Evolutionary conservation across 2,113 vertebrate genomes (phyloP).

Genomic region (Chlorodrepanis virens): DNA sequence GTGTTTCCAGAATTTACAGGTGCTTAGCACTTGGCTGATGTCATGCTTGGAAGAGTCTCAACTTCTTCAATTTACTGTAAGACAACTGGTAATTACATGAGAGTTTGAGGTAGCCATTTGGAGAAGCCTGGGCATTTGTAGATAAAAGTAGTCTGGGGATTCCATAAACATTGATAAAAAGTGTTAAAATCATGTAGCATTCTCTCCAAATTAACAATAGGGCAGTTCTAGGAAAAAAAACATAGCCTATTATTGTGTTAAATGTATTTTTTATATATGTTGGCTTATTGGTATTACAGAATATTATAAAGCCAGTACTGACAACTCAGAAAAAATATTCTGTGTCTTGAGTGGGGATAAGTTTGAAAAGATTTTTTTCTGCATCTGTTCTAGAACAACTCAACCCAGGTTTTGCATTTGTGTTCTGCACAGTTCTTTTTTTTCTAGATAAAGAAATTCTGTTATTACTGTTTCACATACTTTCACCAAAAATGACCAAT

Average conservation of each 20-base stretch:
- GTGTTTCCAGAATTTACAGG: background rate
- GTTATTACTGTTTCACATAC: background rate
- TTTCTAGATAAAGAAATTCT: background rate
- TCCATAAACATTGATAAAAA: background rate
- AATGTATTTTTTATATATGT: background rate
- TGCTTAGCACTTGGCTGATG: conserved; percentile 30
- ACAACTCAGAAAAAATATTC: background rate
- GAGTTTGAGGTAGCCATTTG: background rate
- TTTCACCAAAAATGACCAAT: background rate
- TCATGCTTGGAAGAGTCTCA: conserved; percentile 5
- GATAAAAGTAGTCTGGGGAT: background rate
- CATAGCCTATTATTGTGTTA: background rate
- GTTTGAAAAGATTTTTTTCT: background rate
- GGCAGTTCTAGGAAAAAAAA: background rate
- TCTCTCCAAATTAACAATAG: background rate
- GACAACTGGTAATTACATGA: background rate
- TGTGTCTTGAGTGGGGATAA: background rate
- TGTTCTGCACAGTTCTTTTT: background rate
- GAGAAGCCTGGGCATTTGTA: background rate
- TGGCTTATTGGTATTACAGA: background rate
- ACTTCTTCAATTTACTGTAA: conserved; percentile 7
- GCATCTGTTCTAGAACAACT: background rate
- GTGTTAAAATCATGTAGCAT: background rate
- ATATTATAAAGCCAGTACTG: background rate
- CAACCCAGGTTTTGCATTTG: background rate